Base-by-base conservation (phyloP, 2,888 invertebrate genomes). In the Pterostichus madidus region DNA sequence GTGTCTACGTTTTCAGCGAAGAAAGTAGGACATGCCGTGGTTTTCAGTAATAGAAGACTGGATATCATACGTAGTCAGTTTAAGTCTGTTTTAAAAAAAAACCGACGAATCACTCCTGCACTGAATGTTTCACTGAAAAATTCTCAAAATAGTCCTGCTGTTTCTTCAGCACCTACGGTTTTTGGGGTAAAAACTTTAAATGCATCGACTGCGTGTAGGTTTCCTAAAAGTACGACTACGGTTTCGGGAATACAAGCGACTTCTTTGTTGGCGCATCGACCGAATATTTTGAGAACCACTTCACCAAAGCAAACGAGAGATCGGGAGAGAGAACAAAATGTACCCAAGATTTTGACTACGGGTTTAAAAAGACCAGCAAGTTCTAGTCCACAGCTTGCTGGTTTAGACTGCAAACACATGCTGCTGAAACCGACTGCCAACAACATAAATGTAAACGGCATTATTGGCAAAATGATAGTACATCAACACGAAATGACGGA, bases 1-100 rank as follows among this genome's bases (percentile, higher is more conserved):
- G 87, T 93, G 73, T 92, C 93, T 86, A 92, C 92, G 6, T 92
- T 91, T 86, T 92, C 92, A 86, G 90, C 93, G 64, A 90, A 92
- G 17, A 92, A 92, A 87, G 91, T 93, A 59, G 93, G 93, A 71
- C 91, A 92, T 84, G 91, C 92, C 8, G 89, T 93, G 64, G 90
- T 93, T 2, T 87, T 93, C 85, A 92, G 92, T 68, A 89, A 88
- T 84, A 91, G 91, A 85, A 89, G 89, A 85, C 90, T 91, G 86
- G 91, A 91, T 73, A 91, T 91, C 52, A 91, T 92, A 44, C 90
- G 91, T 75, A 90, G 90, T 86, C 90, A 91, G 85, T 90, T 92
- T 84, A 92, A 91, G 85, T 90, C 91, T 11, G 90, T 91, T 53
- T 87, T 91, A 78, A 73, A 80, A 31, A 80, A 73, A 15, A 53